A percentile compares a stretch with the other conserved stretches of the same genome.
Conservation (phyloP, 2,797 vertebrate species). For the Brachyalestes nurse region DNA sequence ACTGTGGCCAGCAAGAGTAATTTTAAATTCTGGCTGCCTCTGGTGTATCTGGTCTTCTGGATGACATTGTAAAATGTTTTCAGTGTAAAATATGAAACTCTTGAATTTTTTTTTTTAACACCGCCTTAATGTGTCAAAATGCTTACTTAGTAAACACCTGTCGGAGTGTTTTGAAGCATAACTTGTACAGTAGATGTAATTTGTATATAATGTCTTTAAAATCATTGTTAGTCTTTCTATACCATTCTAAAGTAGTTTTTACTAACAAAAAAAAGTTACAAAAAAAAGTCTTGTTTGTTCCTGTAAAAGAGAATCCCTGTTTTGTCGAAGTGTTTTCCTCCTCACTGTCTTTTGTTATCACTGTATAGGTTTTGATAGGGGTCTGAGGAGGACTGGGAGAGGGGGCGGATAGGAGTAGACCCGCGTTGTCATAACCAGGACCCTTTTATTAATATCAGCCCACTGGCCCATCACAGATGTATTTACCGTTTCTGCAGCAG, state of each 20-base stretch:
- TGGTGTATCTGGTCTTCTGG: constrained; percentile 51
- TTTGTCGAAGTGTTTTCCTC: constrained; percentile 58
- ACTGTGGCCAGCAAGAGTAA: constrained; percentile 44
- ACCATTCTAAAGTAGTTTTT: constrained; percentile 79
- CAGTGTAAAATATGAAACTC: constrained; percentile 47
- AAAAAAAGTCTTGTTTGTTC: constrained; percentile 65
- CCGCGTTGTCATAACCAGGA: constrained; percentile 47
- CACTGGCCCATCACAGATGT: constrained; percentile 1
- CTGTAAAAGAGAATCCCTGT: constrained; percentile 62
- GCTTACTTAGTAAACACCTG: constrained; percentile 60
- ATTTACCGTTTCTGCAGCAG: constrained; percentile 17
- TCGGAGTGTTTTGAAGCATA: constrained; percentile 61
- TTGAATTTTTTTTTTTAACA: constrained; percentile 51
- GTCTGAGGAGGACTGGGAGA: constrained; percentile 58
- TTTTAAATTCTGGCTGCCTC: constrained; percentile 56
- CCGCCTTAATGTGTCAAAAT: constrained; percentile 62
- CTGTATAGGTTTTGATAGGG: constrained; percentile 69
- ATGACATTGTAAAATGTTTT: constrained; percentile 47
- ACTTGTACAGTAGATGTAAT: constrained; percentile 79
- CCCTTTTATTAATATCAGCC: constrained; percentile 54
- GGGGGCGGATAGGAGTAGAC: constrained; percentile 6
- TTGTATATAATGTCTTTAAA: constrained; percentile 81
- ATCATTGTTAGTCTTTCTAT: constrained; percentile 78
- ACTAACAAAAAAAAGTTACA: constrained; percentile 73
- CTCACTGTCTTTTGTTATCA: constrained; percentile 67